Percentiles rank a stretch among this genome's conserved stretches.
phyloP scores from a whole-genome alignment of 2,797 vertebrate species.

The Valencia hispanica region DNA sequence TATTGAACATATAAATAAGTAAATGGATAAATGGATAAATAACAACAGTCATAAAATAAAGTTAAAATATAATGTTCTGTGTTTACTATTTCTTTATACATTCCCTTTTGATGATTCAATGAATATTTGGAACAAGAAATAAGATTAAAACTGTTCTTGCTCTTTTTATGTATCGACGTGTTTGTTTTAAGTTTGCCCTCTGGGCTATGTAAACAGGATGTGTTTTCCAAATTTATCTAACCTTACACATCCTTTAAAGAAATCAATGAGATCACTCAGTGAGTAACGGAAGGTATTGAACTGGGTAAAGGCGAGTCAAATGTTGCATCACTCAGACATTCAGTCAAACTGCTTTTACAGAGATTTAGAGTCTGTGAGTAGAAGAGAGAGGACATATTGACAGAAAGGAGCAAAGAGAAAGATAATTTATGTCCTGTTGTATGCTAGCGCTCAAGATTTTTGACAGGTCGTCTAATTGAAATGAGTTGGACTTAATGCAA shows the following conservation, averaged over 20 bases:
- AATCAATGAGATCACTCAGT: slow-evolving; percentile 33
- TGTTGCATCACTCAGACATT: slow-evolving; percentile 30
- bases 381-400: slow-evolving; percentile 10
- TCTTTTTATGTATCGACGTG: slow-evolving; percentile 1
- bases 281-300: slow-evolving; percentile 25
- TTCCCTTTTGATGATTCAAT: slow-evolving; percentile 2
- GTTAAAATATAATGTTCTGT: not conserved
- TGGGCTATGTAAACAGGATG: slow-evolving; percentile 25
- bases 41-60: not conserved
- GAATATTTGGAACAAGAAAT: not conserved
- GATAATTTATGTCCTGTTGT: slow-evolving; percentile 23
- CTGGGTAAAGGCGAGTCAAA: slow-evolving; percentile 22
- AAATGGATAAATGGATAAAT: not conserved
- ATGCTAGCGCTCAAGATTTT: slow-evolving; percentile 24
- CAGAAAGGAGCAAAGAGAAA: slow-evolving; percentile 22
- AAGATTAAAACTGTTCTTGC: slow-evolving; percentile 12
- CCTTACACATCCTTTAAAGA: slow-evolving; percentile 37
- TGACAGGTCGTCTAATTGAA: slow-evolving; percentile 37
- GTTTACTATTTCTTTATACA: not conserved
- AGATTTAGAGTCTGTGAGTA: slow-evolving; percentile 21
- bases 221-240: slow-evolving; percentile 29
- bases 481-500: slow-evolving; percentile 38
- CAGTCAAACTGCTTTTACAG: slow-evolving; percentile 12
- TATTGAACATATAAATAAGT: not conserved
- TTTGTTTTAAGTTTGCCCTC: slow-evolving; percentile 19